A percentile compares a stretch with the other conserved stretches of the same genome.
phyloP scores from a whole-genome alignment of 2,888 invertebrate genomes.

The Pterobdella sp. region DNA sequence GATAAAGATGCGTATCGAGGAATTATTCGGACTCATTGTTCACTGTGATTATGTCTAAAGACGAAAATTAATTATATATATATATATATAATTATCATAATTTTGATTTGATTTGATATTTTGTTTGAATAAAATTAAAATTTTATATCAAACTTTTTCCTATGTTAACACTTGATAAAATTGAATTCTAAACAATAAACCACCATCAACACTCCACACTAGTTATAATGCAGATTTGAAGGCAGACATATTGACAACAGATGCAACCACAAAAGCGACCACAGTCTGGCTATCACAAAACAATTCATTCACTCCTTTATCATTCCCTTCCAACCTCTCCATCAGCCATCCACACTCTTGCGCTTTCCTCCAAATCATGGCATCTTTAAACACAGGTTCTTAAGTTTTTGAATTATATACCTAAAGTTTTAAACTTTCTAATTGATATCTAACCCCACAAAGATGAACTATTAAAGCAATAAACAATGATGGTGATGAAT shows the following conservation, averaged over 20 bases:
- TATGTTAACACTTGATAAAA: not conserved
- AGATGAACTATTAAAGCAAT: no score
- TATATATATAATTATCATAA: not conserved
- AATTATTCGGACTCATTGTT: no score
- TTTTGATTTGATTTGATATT: not conserved
- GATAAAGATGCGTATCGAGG: no score
- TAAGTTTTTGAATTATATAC: no score
- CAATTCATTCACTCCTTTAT: not conserved
- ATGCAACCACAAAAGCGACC: not conserved
- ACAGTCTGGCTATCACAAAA: not conserved
- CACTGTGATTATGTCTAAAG: no score
- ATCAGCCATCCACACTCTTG: slow-evolving; percentile 1
- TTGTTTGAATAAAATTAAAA: not conserved
- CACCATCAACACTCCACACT: no score
- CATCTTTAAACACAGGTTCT: not conserved
- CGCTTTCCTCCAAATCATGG: not conserved
- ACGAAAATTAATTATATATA: no score
- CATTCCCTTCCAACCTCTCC: slow-evolving; percentile 3
- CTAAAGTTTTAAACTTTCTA: no score
- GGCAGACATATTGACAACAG: slow-evolving; percentile 6
- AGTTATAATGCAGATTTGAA: slow-evolving; percentile 12
- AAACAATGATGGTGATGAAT: no score
- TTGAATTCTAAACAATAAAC: no score
- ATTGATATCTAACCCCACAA: no score
- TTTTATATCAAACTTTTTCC: not conserved